phyloP scores from a whole-genome alignment of 2,113 vertebrate genomes.

The Andinoacara biseriatus region DNA sequence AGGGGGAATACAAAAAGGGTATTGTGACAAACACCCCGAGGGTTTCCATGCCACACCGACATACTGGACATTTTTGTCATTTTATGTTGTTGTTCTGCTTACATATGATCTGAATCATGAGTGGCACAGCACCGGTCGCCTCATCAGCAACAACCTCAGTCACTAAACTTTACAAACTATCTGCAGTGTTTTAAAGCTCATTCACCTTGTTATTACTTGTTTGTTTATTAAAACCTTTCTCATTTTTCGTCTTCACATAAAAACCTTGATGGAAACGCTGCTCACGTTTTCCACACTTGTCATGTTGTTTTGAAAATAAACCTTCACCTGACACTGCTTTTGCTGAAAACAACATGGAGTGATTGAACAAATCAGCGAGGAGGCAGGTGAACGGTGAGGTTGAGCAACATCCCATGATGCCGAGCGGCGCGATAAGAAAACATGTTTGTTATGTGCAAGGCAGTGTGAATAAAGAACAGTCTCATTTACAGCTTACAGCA shows the following conservation, averaged over 20 bases:
- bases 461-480: conserved; percentile 1
- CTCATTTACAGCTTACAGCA: background rate
- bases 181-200: background rate
- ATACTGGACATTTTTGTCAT: background rate
- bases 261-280: background rate
- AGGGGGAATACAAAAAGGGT: no score
- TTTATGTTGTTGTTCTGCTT: background rate
- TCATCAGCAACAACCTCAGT: background rate
- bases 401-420: conserved; percentile 19
- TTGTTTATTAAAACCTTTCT: background rate
- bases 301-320: conserved; percentile 12
- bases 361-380: background rate
- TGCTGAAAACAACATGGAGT: background rate
- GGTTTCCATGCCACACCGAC: no score
- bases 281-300: background rate
- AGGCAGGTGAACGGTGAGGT: conserved; percentile 8
- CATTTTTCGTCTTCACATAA: background rate
- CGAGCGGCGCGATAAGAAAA: conserved; percentile 6
- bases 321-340: background rate
- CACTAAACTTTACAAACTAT: background rate
- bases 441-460: conserved; percentile 16
- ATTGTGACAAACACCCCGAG: no score
- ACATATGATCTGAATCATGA: background rate
- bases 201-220: background rate
- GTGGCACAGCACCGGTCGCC: background rate